Evolutionary conservation across 2,113 vertebrate genomes (phyloP).

Genomic region (Larimichthys polyactis): DNA sequence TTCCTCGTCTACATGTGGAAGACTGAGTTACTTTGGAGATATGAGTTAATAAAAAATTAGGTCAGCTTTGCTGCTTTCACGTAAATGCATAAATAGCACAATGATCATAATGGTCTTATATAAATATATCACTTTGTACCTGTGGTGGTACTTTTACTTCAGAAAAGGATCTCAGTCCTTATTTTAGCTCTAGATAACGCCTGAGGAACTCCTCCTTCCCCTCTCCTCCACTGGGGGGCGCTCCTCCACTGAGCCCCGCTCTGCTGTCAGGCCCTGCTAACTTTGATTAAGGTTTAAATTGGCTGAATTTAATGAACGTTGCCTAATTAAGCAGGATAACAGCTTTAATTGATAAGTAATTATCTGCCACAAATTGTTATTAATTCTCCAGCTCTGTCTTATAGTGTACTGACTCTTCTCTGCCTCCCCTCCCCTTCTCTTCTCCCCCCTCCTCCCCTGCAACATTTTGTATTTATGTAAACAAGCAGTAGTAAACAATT

Average conservation of each 20-base stretch:
- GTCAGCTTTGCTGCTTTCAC: not conserved
- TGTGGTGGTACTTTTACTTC: not conserved
- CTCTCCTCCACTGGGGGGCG: conserved; percentile 84
- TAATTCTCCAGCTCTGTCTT: conserved; percentile 75
- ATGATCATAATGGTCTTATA: not conserved
- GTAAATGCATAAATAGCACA: not conserved
- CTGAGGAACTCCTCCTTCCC: not conserved
- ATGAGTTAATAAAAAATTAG: not conserved
- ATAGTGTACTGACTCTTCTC: conserved; percentile 56
- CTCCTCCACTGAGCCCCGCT: conserved; percentile 75
- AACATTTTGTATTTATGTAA: conserved; percentile 81
- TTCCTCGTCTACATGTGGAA: not conserved
- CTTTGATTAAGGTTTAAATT: conserved; percentile 98
- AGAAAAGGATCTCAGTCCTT: not conserved
- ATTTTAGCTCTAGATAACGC: too few relatives aligned
- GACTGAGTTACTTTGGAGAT: not conserved
- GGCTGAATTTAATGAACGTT: conserved; percentile 94
- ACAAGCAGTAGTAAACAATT: conserved; percentile 82
- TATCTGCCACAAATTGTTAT: conserved; percentile 84
- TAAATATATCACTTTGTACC: not conserved
- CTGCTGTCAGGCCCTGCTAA: conserved; percentile 81
- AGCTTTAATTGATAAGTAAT: conserved; percentile 89
- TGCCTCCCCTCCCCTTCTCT: not conserved
- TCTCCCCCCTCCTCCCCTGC: conserved; percentile 35
- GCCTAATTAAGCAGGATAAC: conserved; percentile 98